Evolutionary conservation across 2,888 invertebrate genomes (phyloP), one percentile per base, ranked within the genome.

Genomic region (Ashinkailepas kermadecensis): DNA sequence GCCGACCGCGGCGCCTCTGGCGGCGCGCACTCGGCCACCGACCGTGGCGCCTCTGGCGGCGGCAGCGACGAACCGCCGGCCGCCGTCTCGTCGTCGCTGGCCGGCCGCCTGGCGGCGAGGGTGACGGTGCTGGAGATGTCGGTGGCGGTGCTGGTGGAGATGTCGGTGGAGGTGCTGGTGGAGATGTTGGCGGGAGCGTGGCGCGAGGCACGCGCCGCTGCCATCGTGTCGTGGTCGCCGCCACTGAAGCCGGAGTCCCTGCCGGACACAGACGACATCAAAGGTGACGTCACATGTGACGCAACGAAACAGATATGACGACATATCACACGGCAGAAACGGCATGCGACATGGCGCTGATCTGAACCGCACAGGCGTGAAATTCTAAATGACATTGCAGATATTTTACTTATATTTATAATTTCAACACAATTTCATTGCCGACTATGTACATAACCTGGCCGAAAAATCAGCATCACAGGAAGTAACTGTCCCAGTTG

Each of bases 241-340:
- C 74, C 74, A 21, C 54, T 21, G 56, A 74, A 56, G 18, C 74
- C 74, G 15, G 74, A 56, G 56, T 74, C 74, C 56, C 74, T 74
- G 74, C 1, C 23, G 74, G 39, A 39, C 39, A 39, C 15, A 54
- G 54, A 54, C 6, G 39, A 54, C 23, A 9, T 12, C 25, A 11
- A 3, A 25, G 25, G 6, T 12, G 23, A 67, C 12, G 25, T 12
- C 25, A 25, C 67, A 25, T 25, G 12, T 25, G 39, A 9, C 23
- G n/a, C 64, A 21, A 64, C 21, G 18, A 9, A 21, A 21, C 21
- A 21, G n/a, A 64, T 21, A 21, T 10, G 64, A 21, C n/a, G n/a
- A 15, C 64, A 64, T 39, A 39, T 39, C 39, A 39, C 39, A 39
- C 39, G 39, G 39, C 39, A 3, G 39, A 39, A 39, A 39, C 39